Evolutionary conservation across 1,140 invertebrate genomes (phyloP), one percentile per base, ranked within the genome.

Genomic region (Hyles euphorbiae): DNA sequence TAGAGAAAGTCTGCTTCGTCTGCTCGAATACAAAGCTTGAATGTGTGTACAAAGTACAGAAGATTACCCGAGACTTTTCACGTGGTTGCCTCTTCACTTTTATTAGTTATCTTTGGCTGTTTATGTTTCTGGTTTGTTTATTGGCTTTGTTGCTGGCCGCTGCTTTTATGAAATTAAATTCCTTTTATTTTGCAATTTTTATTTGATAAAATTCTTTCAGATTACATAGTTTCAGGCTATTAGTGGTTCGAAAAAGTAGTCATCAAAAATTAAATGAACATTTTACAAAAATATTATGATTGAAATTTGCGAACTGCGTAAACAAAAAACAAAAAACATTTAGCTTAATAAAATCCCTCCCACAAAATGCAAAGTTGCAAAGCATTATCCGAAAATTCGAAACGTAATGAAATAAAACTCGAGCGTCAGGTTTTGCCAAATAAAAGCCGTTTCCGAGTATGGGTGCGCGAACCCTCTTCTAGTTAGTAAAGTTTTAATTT

Each of bases 401-500:
- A 40, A 40, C 36, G 36, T 40, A 40, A 40, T 40, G 8, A 40
- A 40, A 40, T 40, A 40, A 40, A 40, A 40, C 36, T 40, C 36
- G 8, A 40, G 36, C 8, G 36, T 40, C 8, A 5, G 36, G 36
- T 5, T 22, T 22, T 22, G 36, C 36, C 36, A 40, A 40, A 40
- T 40, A 40, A 40, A 40, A 5, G 8, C 36, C 36, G 4, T 40
- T 40, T 40, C 36, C 36, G 36, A 5, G 8, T 40, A 40, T 40
- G 36, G 4, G 8, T 8, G 44, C 46, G 49, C 46, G 50, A 53
- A 55, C 46, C 59, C 52, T 58, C 46, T 56, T 54, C 61, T 66
- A 71, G 68, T 76, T 75, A 77, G 67, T 67, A 71, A 83, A 81
- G 72, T 87, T 87, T 80, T 81, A 83, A 84, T 83, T 83, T 67